These are phyloP conservation scores for Drosophila kanapiae DNA, from an alignment of 1,140 invertebrate species.

Conservation along the genomic window DNA sequence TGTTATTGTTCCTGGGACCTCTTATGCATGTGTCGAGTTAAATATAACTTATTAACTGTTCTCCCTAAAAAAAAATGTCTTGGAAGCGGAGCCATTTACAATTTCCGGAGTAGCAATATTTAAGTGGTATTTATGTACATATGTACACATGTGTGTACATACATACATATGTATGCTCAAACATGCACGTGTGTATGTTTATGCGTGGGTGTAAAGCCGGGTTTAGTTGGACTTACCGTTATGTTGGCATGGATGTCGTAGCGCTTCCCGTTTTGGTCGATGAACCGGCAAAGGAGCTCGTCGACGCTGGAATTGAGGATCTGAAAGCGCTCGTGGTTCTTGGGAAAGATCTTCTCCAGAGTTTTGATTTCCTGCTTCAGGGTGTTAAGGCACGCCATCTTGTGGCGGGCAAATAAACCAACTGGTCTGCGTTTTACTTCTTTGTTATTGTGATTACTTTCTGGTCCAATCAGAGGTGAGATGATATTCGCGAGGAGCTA, in stretches of 20 bases:
- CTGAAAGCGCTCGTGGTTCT: constrained; percentile 98
- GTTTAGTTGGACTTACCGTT: constrained; percentile 91
- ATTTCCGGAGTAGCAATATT: not conserved
- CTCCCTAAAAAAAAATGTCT: no score
- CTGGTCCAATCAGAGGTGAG: constrained; percentile 24
- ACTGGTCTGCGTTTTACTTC: constrained; percentile 44
- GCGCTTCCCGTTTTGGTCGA: constrained; percentile 96
- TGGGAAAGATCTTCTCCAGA: constrained; percentile 97
- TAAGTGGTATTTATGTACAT: not conserved
- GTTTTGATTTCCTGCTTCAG: constrained; percentile 99
- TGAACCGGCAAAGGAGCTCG: constrained; percentile 98
- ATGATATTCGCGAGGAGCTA: constrained; percentile 18
- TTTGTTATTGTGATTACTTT: constrained; percentile 24
- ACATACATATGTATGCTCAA: no score
- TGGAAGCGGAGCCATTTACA: no score
- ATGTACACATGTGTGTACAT: no score
- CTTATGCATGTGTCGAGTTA: not conserved
- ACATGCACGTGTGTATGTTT: no score
- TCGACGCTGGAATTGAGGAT: constrained; percentile 98
- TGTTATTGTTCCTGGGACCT: not conserved
- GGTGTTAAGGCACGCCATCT: constrained; percentile 98
- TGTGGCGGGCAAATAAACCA: constrained; percentile 67
- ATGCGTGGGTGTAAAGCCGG: constrained; percentile 7
- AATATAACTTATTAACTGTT: no score
- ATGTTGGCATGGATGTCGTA: constrained; percentile 99